A percentile compares a stretch with the other conserved stretches of the same genome.
Conservation (phyloP, 2,797 vertebrate genomes). For the Sitta carolinensis region DNA sequence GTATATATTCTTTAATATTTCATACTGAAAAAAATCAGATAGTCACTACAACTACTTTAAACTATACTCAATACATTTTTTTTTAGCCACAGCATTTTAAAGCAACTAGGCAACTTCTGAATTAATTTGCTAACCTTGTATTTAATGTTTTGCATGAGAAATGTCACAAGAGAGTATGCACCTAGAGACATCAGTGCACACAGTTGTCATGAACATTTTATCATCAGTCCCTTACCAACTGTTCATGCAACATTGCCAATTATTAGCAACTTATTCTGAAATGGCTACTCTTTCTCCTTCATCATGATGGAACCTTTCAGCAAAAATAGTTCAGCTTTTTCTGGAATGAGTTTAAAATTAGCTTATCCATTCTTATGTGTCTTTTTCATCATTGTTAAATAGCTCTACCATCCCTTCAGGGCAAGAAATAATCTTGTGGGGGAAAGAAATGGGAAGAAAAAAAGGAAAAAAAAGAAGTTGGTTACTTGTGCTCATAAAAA, state of each 20-base stretch:
- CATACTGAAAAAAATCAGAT: slow-evolving; percentile 3
- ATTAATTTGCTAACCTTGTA: background rate
- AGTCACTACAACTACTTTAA: slow-evolving; percentile 16
- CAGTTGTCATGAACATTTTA: background rate
- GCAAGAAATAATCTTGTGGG: background rate
- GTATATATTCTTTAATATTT: background rate
- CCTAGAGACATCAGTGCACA: background rate
- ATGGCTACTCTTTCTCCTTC: background rate
- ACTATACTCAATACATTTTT: background rate
- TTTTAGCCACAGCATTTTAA: background rate
- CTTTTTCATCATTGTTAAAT: background rate
- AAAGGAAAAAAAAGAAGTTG: rapidly evolving
- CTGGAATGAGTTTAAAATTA: background rate
- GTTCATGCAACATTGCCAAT: background rate
- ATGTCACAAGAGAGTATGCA: rapidly evolving
- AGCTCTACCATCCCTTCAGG: background rate
- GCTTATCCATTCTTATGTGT: background rate
- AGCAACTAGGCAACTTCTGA: slow-evolving; percentile 26
- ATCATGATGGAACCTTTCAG: background rate
- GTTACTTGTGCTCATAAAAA: background rate
- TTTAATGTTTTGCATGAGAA: background rate
- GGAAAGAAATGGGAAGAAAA: too few species aligned
- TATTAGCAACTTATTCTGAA: background rate
- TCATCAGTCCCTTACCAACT: background rate
- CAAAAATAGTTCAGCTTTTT: background rate